Percentiles rank a stretch among this genome's conserved stretches.
phyloP scores from a whole-genome alignment of 2,888 invertebrate genomes.

The Blera fallax region DNA sequence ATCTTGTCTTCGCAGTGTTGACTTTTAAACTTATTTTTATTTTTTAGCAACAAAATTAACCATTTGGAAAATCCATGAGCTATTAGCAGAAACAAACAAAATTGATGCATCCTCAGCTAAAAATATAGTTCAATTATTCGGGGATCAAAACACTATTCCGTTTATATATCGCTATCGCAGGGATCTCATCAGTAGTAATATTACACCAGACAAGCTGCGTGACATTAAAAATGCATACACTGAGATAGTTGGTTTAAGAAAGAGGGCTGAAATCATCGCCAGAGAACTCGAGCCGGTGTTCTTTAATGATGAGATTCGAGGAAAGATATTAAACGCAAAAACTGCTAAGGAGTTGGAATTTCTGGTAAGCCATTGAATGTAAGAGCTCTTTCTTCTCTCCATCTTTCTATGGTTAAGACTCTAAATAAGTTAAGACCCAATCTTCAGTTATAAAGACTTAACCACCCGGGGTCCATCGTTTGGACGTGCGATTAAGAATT shows the following conservation, averaged over 20 bases:
- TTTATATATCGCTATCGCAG: slow-evolving; percentile 95
- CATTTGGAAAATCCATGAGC: slow-evolving; percentile 77
- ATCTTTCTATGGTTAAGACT: no score
- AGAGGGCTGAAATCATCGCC: slow-evolving; percentile 86
- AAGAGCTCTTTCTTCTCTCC: no score
- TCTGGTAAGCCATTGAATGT: no score
- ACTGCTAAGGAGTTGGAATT: slow-evolving; percentile 90
- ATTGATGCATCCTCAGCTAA: slow-evolving; percentile 81
- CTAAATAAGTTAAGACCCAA: no score
- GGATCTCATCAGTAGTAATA: slow-evolving; percentile 86
- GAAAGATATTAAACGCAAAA: slow-evolving; percentile 86
- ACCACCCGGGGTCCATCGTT: no score
- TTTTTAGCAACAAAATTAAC: background rate
- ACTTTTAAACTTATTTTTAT: background rate
- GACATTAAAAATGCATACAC: slow-evolving; percentile 88
- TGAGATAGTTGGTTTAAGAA: slow-evolving; percentile 86
- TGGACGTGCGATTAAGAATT: no score
- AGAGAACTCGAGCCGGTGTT: slow-evolving; percentile 86
- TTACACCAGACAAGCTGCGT: slow-evolving; percentile 90
- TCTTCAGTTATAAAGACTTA: no score
- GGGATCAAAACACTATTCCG: slow-evolving; percentile 93
- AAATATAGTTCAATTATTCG: slow-evolving; percentile 86
- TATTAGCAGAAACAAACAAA: slow-evolving; percentile 78
- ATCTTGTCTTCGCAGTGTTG: background rate
- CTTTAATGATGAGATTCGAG: slow-evolving; percentile 85